Base-by-base conservation (phyloP, 1,140 invertebrate species). In the Sitophilus oryzae region DNA sequence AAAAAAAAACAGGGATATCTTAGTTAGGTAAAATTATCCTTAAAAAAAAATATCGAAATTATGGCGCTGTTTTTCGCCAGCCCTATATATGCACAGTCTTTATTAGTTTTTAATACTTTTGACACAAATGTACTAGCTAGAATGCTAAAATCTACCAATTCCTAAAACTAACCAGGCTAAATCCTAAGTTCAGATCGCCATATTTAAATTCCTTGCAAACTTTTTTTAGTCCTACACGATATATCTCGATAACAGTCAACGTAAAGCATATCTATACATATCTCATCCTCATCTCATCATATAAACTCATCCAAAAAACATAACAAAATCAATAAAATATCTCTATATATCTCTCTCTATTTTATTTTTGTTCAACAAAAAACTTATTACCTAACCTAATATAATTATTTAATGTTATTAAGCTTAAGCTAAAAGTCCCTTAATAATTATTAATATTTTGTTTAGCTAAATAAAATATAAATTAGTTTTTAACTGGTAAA, bases 1-100 rank as follows among this genome's bases (percentile, higher is more conserved):
- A 40, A 40, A 40, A 40, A 40, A 5, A 40, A 40, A 14, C 5
- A 40, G 5, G 18, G 8, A 15, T 8, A 62, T 42, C 22, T 58
- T 57, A 59, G 63, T 67, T 66, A 49, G 59, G 60, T 65, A 55
- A 40, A 56, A 10, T 5, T 62, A 55, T 59, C 52, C 46, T 58
- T 65, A 63, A 56, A 69, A 68, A 68, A 55, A 64, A 52, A 62
- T 64, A 65, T 67, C 66, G 68, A 65, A 64, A 66, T 70, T 68
- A 63, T 60, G 65, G 65, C 64, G 61, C 65, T 63, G 64, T 52
- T 64, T 66, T 44, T 45, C 9, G 30, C 40, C 30, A 61, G 66
- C 66, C 66, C n/a, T n/a, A n/a, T n/a, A n/a, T 67, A 67, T 68
- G 66, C 67, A 69, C 68, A 70, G 68, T 70, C 68, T 70, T 70